phyloP scores from a whole-genome alignment of 2,113 vertebrate species.

The Hippoglossus stenolepis region DNA sequence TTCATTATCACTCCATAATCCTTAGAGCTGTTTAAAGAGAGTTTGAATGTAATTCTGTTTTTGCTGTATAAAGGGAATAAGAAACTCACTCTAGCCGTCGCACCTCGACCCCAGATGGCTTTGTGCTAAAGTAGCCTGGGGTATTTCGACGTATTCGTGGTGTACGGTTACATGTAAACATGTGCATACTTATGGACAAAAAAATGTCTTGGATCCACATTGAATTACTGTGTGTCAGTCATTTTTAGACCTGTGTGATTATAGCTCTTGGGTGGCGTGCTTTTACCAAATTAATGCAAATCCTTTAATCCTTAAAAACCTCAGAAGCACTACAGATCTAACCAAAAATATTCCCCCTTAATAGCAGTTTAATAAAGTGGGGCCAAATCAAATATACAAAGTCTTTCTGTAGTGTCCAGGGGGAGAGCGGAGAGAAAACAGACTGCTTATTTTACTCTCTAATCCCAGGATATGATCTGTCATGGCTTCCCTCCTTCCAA shows the following conservation, averaged over 20 bases:
- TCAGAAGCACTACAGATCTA: slow-evolving; percentile 54
- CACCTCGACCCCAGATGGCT: slow-evolving; percentile 44
- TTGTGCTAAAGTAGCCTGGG: slow-evolving; percentile 2
- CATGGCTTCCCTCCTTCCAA: slow-evolving; percentile 66
- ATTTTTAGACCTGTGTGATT: slow-evolving; percentile 39
- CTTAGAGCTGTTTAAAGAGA: slow-evolving; percentile 53
- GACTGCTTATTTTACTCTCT: slow-evolving; percentile 75
- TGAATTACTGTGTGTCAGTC: slow-evolving; percentile 30
- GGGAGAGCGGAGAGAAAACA: slow-evolving; percentile 57
- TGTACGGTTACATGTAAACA: slow-evolving; percentile 29
- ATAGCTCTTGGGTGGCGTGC: slow-evolving; percentile 54
- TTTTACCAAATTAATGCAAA: slow-evolving; percentile 71
- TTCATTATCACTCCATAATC: slow-evolving; percentile 67
- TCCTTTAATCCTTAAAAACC: slow-evolving; percentile 71
- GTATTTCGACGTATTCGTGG: slow-evolving; percentile 25
- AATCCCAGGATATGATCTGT: slow-evolving; percentile 82
- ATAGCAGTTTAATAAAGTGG: slow-evolving; percentile 66
- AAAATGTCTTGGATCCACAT: slow-evolving; percentile 23
- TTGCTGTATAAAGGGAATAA: slow-evolving; percentile 25
- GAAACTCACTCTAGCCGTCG: slow-evolving; percentile 29
- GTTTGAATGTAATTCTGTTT: slow-evolving; percentile 48
- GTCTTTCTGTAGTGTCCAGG: slow-evolving; percentile 57
- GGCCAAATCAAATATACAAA: slow-evolving; percentile 69
- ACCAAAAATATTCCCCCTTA: slow-evolving; percentile 56
- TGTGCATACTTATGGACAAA: slow-evolving; percentile 9